Evolutionary conservation across 1,140 invertebrate genomes (phyloP).

Genomic region (Bombus huntii): DNA sequence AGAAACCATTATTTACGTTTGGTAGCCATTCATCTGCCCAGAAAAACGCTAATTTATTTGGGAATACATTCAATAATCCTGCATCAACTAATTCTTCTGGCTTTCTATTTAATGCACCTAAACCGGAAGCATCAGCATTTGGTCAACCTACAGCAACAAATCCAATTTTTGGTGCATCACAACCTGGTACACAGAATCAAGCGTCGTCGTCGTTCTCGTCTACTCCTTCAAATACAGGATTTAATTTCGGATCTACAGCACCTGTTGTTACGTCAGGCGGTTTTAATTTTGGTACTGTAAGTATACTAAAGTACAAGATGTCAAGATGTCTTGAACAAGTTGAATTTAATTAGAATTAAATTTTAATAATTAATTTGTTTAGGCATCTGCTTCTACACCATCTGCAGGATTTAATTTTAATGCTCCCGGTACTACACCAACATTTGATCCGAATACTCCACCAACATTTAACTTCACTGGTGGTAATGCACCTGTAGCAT

Average conservation of each 20-base stretch:
- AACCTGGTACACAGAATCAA: slow-evolving; percentile 52
- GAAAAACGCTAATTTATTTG: slow-evolving; percentile 58
- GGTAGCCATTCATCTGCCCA: slow-evolving; percentile 32
- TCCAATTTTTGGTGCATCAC: slow-evolving; percentile 74
- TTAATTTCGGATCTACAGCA: slow-evolving; percentile 71
- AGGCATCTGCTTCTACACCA: slow-evolving; percentile 65
- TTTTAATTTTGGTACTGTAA: slow-evolving; percentile 75
- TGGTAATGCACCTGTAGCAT: slow-evolving; percentile 74
- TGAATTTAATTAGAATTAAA: not conserved
- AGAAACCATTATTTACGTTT: slow-evolving; percentile 67
- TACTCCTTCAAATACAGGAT: slow-evolving; percentile 65
- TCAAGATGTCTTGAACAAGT: not conserved
- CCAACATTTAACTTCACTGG: slow-evolving; percentile 81
- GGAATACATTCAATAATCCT: slow-evolving; percentile 54
- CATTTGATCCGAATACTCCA: slow-evolving; percentile 78
- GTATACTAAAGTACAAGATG: slow-evolving; percentile 13
- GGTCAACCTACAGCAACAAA: slow-evolving; percentile 62
- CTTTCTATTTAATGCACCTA: slow-evolving; percentile 75
- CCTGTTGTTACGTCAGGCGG: slow-evolving; percentile 57
- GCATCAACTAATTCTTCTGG: slow-evolving; percentile 39
- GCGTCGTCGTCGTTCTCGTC: slow-evolving; percentile 59
- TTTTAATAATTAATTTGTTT: not conserved
- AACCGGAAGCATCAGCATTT: slow-evolving; percentile 70
- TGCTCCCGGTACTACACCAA: slow-evolving; percentile 62
- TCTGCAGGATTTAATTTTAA: slow-evolving; percentile 76